These are phyloP conservation scores for Lasioglossum lativentre DNA, from an alignment of 2,888 invertebrate species.

Conservation along the genomic window DNA sequence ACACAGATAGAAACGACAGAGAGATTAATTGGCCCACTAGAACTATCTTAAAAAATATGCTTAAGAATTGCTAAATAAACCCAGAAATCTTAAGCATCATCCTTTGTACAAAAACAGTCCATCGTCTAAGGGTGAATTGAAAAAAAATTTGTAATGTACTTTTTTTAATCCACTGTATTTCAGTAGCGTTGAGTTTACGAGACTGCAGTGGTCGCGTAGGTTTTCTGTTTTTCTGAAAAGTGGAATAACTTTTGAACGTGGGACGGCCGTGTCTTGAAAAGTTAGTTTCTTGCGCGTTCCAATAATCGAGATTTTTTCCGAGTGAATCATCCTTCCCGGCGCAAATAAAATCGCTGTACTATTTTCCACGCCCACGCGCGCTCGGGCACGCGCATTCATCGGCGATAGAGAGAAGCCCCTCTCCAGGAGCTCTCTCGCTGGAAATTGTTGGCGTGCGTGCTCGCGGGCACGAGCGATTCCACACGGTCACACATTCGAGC, in stretches of 20 bases:
- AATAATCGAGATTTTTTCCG: constrained; percentile 60
- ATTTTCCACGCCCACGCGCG: constrained; percentile 67
- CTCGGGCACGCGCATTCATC: constrained; percentile 56
- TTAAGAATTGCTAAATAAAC: no score
- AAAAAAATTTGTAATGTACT: no score
- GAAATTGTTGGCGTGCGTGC: background rate
- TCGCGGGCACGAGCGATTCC: background rate
- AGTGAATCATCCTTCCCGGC: constrained; percentile 62
- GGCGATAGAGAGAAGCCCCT: constrained; percentile 24
- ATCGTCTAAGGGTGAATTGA: no score
- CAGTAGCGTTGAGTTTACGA: background rate
- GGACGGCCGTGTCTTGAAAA: background rate
- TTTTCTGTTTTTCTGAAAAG: background rate
- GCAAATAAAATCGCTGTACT: constrained; percentile 65
- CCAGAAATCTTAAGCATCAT: no score
- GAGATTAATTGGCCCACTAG: no score
- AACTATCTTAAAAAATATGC: no score
- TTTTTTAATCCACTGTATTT: background rate
- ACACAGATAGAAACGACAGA: no score
- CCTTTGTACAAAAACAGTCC: no score
- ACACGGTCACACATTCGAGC: constrained; percentile 1
- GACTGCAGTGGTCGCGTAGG: background rate
- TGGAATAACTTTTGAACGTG: background rate
- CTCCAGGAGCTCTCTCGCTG: background rate
- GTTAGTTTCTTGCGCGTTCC: constrained; percentile 18